Percentiles rank a stretch among this genome's conserved stretches.
These are phyloP conservation scores for Hippoglossus stenolepis DNA, from an alignment of 2,113 vertebrate species.

Conservation along the genomic window DNA sequence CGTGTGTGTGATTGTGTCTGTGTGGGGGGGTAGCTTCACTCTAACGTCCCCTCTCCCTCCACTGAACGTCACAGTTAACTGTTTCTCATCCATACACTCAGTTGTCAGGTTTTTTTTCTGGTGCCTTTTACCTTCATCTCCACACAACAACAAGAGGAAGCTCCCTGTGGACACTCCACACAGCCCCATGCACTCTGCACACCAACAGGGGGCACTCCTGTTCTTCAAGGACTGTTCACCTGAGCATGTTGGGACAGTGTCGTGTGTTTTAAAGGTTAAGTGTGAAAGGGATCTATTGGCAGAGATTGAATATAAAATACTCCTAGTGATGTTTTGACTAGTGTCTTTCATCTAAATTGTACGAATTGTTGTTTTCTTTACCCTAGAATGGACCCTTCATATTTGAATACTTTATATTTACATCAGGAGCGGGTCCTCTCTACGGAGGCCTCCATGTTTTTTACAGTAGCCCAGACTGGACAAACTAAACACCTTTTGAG, in stretches of 20 bases:
- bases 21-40: too few species aligned
- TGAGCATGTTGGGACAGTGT: background rate
- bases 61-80: background rate
- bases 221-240: conserved; percentile 1
- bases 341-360: too few species aligned
- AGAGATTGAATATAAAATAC: too few species aligned
- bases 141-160: background rate
- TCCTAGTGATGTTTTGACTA: too few species aligned
- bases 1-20: background rate
- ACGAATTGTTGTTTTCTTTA: too few species aligned
- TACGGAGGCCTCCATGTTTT: too few species aligned
- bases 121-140: background rate
- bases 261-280: background rate
- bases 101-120: background rate
- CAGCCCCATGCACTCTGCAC: conserved; percentile 9
- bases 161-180: background rate
- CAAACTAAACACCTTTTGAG: too few species aligned
- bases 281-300: background rate
- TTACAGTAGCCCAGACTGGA: too few species aligned
- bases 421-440: too few species aligned
- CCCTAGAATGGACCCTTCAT: too few species aligned
- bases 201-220: conserved; percentile 69
- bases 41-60: background rate
- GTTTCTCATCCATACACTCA: background rate
- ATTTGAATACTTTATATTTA: too few species aligned